Base-by-base conservation (phyloP, 2,797 vertebrate genomes). In the Schizopygopsis malacanthus region DNA sequence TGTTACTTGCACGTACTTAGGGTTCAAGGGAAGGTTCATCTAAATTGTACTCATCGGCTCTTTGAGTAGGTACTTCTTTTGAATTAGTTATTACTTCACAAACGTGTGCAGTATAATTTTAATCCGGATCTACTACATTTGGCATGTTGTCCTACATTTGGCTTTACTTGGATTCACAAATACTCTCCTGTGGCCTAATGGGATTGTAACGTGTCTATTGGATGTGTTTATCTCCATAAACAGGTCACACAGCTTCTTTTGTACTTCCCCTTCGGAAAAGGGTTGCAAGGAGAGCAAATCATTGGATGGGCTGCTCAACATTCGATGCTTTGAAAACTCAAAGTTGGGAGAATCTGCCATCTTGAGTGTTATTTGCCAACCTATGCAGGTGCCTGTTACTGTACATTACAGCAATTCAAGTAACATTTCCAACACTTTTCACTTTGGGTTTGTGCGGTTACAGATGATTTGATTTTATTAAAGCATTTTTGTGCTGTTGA, bases 181-280 rank as follows among this genome's bases (percentile, higher is more conserved):
- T 33, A 28, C 16, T 52, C 4, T 75, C 25, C 72, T 0, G 4
- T 52, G 47, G 72, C n/a, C 72, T 52, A 10, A 75, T 20, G 16
- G 47, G 47, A 12, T 37, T 52, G 28, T 12, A 76, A 76, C 37
- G 2, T 76, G 25, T 6, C 47, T 10, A 75, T 20, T 75, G 72
- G 4, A 18, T 28, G n/a, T n/a, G 4, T 11, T 59, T n/a, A 18
- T 37, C 50, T 79, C 25, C 20, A 54, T 79, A 37, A 73, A 52
- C 94, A 99, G 98, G 88, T 99, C 98, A 54, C 96, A 97, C 91
- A 99, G 98, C 0, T 94, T 99, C 89, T 94, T 97, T 91, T 96
- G 94, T 72, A 91, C 96, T 0, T 92, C 95, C 39, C 95, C 95
- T 3, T 92, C 90, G 10, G 92, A 91, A 87, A 86, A 45, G 80